Evolutionary conservation across 2,113 vertebrate species (phyloP).

Genomic region (Bubo blakistoni): DNA sequence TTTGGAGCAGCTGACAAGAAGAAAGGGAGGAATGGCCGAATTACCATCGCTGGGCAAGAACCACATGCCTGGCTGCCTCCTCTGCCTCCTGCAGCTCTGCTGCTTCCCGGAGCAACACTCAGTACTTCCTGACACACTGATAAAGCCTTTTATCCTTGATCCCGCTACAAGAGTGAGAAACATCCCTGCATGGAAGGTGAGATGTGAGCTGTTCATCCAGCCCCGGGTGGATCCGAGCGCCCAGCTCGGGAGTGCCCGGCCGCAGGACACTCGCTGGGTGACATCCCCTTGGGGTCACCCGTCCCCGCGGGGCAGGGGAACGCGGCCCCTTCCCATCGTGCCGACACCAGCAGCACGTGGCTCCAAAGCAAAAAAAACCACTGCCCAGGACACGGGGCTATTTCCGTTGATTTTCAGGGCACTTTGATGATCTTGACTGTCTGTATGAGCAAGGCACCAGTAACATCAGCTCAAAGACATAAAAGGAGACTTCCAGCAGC

Average conservation of each 20-base stretch:
- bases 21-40: not conserved
- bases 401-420: not conserved
- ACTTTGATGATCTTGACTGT: not conserved
- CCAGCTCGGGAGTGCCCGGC: not conserved
- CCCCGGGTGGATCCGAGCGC: not conserved
- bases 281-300: not conserved
- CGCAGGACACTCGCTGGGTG: not conserved
- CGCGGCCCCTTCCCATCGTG: fast-evolving
- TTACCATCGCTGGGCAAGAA: not conserved
- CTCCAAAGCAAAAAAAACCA: not conserved
- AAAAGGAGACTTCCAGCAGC: not conserved
- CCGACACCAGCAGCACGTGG: not conserved
- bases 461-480: not conserved
- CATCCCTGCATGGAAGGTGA: not conserved
- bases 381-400: not conserved
- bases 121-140: not conserved
- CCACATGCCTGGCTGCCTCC: not conserved
- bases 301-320: not conserved
- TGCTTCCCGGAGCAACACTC: not conserved
- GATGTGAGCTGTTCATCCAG: not conserved
- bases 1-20: not conserved
- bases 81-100: not conserved
- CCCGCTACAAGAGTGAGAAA: not conserved
- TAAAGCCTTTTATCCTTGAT: not conserved
- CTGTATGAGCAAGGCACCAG: not conserved